phyloP scores from a whole-genome alignment of 2,797 vertebrate species.

The Typhlichthys subterraneus region DNA sequence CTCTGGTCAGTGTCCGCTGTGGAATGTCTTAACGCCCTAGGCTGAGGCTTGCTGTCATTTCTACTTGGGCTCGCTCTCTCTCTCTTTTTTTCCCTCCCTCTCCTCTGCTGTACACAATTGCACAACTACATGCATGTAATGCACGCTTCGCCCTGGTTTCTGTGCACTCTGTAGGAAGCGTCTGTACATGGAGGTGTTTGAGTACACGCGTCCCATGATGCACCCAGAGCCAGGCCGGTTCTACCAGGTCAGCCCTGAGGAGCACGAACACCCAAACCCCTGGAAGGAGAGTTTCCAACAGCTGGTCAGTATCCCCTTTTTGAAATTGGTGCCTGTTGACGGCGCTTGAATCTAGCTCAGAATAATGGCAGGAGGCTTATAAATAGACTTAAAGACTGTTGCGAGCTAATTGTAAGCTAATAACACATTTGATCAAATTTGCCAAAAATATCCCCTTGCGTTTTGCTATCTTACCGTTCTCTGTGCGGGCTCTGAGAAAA shows the following conservation, averaged over 20 bases:
- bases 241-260: slow-evolving; percentile 99
- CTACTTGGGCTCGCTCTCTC: not conserved
- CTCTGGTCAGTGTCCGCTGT: slow-evolving; percentile 85
- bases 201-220: slow-evolving; percentile 99
- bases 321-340: too few relatives aligned
- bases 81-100: slow-evolving; percentile 11
- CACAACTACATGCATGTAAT: not conserved
- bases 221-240: slow-evolving; percentile 98
- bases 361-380: too few relatives aligned
- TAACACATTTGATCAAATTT: too few relatives aligned
- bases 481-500: too few relatives aligned
- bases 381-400: too few relatives aligned
- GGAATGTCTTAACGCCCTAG: not conserved
- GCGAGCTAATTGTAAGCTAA: too few relatives aligned
- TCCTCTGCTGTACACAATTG: slow-evolving; percentile 1
- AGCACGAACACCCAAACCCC: slow-evolving; percentile 97
- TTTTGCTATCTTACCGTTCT: too few relatives aligned
- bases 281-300: slow-evolving; percentile 99
- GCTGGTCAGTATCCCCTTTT: slow-evolving; percentile 79
- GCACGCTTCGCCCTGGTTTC: not conserved
- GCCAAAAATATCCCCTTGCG: too few relatives aligned
- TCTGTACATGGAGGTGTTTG: slow-evolving; percentile 99
- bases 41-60: not conserved
- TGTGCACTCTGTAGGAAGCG: slow-evolving; percentile 85
- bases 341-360: too few relatives aligned